Base-by-base conservation (phyloP, 2,888 invertebrate genomes). In the Erebia aethiops region DNA sequence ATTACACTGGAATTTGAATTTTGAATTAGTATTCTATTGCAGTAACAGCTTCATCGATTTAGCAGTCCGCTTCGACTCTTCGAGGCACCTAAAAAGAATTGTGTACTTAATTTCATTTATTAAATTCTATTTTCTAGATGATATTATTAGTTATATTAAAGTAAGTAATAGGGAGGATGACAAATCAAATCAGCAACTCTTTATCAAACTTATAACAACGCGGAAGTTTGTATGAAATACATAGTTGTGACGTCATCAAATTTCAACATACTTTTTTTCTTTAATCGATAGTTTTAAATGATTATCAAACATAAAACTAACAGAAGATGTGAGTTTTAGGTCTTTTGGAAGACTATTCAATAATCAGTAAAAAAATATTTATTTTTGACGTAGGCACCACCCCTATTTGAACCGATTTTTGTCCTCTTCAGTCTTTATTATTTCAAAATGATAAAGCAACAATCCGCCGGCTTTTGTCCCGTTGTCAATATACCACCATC, bases 1-100 rank as follows among this genome's bases (percentile, higher is more conserved):
- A 18, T 61, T 43, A 43, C 13, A 61, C 11, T 18, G 43, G 61
- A 43, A 61, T 61, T 43, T 43, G 43, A 61, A 18, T 18, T 46
- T 61, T 61, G 61, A 61, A 61, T 61, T 61, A 61, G 61, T 61
- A 61, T 61, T 61, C 61, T 11, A 5, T 43, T 43, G 43, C 11
- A 46, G 61, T 18, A 11, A 3, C n/a, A 3, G 16, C 16, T 61
- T 46, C 43, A 61, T 46, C 61, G 61, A 61, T 61, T 43, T 61
- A 16, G 13, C 43, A 16, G 61, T 61, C 5, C 61, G 43, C 61
- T 61, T 43, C 61, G 18, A 61, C 61, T 16, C 61, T 61, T 43
- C 61, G 18, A 61, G 61, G n/a, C 7, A 35, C 35, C 57, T 58
- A 54, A 11, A 58, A 35, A 46, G 43, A 61, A 43, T 16, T 60